Evolutionary conservation across 1,140 invertebrate genomes (phyloP), one percentile per base, ranked within the genome.

Genomic region (Zeugodacus cucurbitae): DNA sequence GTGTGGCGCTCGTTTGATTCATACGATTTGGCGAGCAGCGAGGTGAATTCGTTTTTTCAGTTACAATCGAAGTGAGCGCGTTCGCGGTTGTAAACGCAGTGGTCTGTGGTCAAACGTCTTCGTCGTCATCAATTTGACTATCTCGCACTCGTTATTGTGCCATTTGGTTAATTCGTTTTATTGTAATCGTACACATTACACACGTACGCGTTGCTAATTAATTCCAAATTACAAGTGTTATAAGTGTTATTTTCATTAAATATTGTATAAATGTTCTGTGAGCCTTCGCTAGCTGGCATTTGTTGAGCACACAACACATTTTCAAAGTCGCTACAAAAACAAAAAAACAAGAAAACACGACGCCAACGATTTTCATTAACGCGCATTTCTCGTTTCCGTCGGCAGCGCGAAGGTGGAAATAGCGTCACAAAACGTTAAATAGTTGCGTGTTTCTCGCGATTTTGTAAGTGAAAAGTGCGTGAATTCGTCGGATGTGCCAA

Each of bases 1-100:
- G n/a, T 8, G 64, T 70, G 64, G 26, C 64, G 70, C 22, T 82
- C 41, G 41, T 48, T 82, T 82, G 74, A 82, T 82, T 82, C 74
- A 82, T 82, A 29, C n/a, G 74, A n/a, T 54, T 82, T 82, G 74
- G 41, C 74, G n/a, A 82, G n/a, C 8, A 26, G 74, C 74, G 74
- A 82, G 74, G 74, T 82, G 74, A 82, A 82, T 82, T 82, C 44
- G 74, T 48, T 82, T 82, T 54, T 82, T 82, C 41, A 82, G 41
- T 82, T 82, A 48, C 74, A 82, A 82, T 82, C 74, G 41, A 82
- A 82, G n/a, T 82, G 74, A 82, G 74, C 74, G 41, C 74, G 41
- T 82, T 82, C n/a, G 41, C 74, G 41, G 74, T 82, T 82, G 41
- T 82, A 82, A 82, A 48, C 74, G 44, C 41, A 54, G 74, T 48